Conservation (phyloP, 2,113 vertebrate species). For the Cyanocitta stelleri region DNA sequence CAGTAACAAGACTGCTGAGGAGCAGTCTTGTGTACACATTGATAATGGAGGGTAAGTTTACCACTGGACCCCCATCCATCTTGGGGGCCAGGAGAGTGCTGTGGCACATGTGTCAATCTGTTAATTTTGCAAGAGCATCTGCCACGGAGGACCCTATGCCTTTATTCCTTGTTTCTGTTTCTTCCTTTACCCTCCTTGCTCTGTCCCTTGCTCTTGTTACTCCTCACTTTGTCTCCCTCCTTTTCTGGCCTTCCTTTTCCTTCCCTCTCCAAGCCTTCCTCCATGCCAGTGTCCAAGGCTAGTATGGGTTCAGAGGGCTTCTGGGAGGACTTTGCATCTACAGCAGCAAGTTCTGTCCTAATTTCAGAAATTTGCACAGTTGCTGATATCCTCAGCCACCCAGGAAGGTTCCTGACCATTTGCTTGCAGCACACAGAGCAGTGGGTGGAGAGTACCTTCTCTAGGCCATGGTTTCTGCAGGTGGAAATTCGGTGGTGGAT, state of each 20-base stretch:
- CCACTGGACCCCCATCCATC: background rate
- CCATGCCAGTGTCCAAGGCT: background rate
- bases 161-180: background rate
- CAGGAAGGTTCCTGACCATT: background rate
- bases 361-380: background rate
- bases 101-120: fast-evolving
- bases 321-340: background rate
- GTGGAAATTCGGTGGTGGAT: background rate
- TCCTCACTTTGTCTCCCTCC: background rate
- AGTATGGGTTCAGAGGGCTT: background rate
- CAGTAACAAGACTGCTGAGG: background rate
- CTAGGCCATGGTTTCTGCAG: background rate
- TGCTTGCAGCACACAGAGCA: background rate
- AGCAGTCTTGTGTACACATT: background rate
- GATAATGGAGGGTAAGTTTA: background rate
- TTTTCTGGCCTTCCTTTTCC: background rate
- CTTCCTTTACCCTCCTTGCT: background rate
- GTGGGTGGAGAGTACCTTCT: background rate
- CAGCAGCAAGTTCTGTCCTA: background rate
- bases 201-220: background rate
- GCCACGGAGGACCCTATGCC: background rate
- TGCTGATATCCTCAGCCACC: background rate
- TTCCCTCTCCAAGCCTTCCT: background rate
- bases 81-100: background rate
- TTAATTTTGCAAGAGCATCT: background rate